Conservation (phyloP, 1,140 invertebrate species). For the Bombus confusus region DNA sequence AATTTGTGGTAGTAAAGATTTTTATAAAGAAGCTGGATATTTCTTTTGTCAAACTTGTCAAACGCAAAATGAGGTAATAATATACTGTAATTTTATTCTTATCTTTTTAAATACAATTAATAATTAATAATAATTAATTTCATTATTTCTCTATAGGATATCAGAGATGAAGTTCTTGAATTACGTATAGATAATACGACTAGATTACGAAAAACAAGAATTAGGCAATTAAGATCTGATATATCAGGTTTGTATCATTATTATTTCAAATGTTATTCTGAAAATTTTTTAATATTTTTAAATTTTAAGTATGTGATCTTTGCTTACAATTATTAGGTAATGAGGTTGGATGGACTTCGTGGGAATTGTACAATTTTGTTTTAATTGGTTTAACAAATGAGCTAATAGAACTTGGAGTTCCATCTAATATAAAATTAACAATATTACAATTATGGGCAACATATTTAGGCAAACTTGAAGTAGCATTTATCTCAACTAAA, state of each 20-base stretch:
- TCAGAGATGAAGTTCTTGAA: conserved; percentile 79
- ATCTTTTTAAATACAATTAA: background rate
- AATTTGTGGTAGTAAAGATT: conserved; percentile 81
- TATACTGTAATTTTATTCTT: background rate
- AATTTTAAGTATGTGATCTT: background rate
- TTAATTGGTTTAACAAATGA: conserved; percentile 85
- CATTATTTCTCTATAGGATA: conserved; percentile 71
- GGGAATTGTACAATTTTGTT: conserved; percentile 87
- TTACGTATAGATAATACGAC: conserved; percentile 55
- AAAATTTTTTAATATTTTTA: background rate
- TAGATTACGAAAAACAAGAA: conserved; percentile 65
- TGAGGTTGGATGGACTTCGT: conserved; percentile 83
- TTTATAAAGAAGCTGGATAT: conserved; percentile 81
- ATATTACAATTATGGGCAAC: conserved; percentile 86
- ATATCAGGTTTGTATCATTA: conserved; percentile 45
- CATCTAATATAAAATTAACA: conserved; percentile 83
- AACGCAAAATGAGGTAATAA: conserved; percentile 81
- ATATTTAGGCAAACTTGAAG: conserved; percentile 85
- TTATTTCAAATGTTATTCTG: conserved; percentile 10
- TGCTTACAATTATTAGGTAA: conserved; percentile 57
- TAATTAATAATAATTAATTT: background rate
- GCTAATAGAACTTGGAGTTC: conserved; percentile 84
- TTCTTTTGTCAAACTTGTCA: conserved; percentile 84
- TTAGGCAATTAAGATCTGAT: conserved; percentile 48
- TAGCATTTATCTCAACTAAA: conserved; percentile 83